These are phyloP conservation scores for Cavia porcellus DNA, from an alignment of 2,113 vertebrate genomes.

Conservation along the genomic window DNA sequence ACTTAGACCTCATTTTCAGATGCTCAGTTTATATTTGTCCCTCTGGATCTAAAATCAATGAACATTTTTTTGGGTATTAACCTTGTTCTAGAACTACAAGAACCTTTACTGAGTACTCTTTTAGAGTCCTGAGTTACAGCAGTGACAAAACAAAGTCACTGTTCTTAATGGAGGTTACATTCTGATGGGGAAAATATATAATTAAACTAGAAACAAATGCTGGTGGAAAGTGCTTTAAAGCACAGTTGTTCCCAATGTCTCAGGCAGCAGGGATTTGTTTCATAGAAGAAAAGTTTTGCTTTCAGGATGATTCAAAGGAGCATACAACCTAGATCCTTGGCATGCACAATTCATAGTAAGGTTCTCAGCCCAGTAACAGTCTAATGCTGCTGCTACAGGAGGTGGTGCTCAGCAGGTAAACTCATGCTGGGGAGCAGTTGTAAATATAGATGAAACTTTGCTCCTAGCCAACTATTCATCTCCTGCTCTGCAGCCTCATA, in stretches of 20 bases:
- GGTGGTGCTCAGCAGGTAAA: neutral
- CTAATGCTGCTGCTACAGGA: neutral
- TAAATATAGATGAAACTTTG: neutral
- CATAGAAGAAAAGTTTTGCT: neutral
- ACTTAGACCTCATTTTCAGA: no score
- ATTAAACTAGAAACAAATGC: neutral
- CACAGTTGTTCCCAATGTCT: neutral
- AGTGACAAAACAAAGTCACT: neutral
- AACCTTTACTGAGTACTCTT: neutral
- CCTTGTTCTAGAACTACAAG: neutral
- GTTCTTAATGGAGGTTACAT: neutral
- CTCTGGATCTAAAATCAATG: neutral
- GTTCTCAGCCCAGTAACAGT: neutral
- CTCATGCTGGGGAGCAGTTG: neutral
- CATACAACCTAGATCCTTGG: neutral
- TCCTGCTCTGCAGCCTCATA: neutral
- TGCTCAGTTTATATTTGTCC: neutral
- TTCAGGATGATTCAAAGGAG: neutral
- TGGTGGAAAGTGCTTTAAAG: neutral
- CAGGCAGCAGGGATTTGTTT: neutral
- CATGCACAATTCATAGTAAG: neutral
- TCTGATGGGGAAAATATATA: neutral
- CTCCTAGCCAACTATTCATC: neutral
- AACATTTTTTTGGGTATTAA: neutral
- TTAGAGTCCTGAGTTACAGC: neutral